A percentile compares a stretch with the other conserved stretches of the same genome.
phyloP scores from a whole-genome alignment of 1,140 invertebrate genomes.

The Tachypleus tridentatus region DNA sequence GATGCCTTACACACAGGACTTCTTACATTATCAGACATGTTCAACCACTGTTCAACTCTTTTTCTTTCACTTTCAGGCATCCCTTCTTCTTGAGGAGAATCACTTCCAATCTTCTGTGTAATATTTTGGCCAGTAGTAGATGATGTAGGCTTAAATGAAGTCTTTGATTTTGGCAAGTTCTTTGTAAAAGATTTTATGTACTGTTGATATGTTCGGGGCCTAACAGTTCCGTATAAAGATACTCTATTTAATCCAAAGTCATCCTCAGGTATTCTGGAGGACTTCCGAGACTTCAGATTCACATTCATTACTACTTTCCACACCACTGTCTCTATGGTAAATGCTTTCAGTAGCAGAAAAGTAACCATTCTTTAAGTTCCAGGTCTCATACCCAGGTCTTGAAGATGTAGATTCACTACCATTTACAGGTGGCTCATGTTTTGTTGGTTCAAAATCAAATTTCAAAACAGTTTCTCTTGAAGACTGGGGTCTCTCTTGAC shows the following conservation, averaged over 20 bases:
- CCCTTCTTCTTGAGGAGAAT: conserved; percentile 5
- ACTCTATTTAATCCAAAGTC: too few relatives aligned
- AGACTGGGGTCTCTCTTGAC: conserved; percentile 17
- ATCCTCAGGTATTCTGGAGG: background rate
- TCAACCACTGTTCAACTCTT: conserved; percentile 25
- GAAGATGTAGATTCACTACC: conserved; percentile 4
- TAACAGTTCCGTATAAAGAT: background rate
- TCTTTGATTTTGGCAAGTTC: background rate
- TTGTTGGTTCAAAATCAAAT: conserved; percentile 15
- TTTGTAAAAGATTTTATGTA: conserved; percentile 15
- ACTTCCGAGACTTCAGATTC: conserved; percentile 15
- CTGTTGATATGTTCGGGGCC: conserved; percentile 1
- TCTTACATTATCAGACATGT: background rate
- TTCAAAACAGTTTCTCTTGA: conserved; percentile 16
- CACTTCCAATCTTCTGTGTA: background rate
- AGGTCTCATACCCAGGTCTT: conserved; percentile 5
- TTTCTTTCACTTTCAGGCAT: conserved; percentile 14
- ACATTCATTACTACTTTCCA: conserved; percentile 13
- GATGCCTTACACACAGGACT: too few relatives aligned
- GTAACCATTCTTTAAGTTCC: conserved; percentile 9
- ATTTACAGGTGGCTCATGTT: conserved; percentile 3
- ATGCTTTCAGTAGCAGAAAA: background rate
- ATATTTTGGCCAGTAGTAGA: too few relatives aligned
- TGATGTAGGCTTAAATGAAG: too few relatives aligned
- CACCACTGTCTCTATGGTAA: conserved; percentile 13